Evolutionary conservation across 1,140 invertebrate genomes (phyloP), one percentile per base, ranked within the genome.

Genomic region (Palaemon carinicauda): DNA sequence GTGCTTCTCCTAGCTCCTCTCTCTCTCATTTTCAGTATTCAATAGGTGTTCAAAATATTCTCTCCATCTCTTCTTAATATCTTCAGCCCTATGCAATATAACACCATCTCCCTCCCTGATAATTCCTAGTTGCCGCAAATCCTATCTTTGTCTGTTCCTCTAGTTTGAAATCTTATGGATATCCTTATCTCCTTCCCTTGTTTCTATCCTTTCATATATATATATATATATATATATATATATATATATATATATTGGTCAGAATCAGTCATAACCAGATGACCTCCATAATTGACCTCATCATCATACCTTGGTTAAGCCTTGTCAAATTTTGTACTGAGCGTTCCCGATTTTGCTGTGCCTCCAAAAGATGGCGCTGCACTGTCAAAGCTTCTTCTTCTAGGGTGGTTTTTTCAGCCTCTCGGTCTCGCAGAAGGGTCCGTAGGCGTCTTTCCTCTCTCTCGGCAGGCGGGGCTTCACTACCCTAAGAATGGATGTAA

Each of bases 241-340:
- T 60, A 60, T 60, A 60, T 60, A 60, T 60, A 60, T 60, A 60
- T 60, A 60, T 12, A 60, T 21, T 60, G 41, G 41, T 41, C 3
- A 9, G 1, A 41, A 41, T 12, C 31, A 24, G 17, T 77, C 24
- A 19, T 74, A 14, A 10, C 15, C 29, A 19, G 15, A 51, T 21
- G 3, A 33, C 50, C 10, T 10, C n/a, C 10, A 12, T 12, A 21
- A 24, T 0, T 14, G 33, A 24, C 12, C 24, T n/a, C n/a, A n/a
- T n/a, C n/a, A n/a, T n/a, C n/a, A n/a, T 12, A 86, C 84, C 84
- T 86, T 86, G 84, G 3, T 86, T 60, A 24, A 86, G 56, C 12
- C 60, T 24, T 24, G 84, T 74, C 5, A 69, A 56, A 19, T 71
- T 79, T 5, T 86, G 29, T 4, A 52, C 29, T 12, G 80, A 56